Base-by-base conservation (phyloP, 1,140 invertebrate genomes). In the Formica selysi region DNA sequence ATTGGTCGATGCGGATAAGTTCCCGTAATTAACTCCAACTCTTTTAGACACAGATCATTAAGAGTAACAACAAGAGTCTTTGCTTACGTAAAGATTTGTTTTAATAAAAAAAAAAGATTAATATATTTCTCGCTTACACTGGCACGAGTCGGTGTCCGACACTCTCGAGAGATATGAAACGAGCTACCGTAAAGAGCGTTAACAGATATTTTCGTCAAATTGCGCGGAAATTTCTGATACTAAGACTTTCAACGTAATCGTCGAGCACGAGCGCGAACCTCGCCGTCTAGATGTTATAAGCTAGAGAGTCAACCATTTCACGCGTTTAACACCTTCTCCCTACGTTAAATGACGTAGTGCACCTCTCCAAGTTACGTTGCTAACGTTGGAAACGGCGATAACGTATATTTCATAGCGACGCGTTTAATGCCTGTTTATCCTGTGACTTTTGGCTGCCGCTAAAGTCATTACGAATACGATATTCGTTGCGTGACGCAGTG, bases 381-480 rank as follows among this genome's bases (percentile, higher is more conserved):
- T 48, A 51, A 67, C 76, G 54, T 29, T 44, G 68, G 13, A 61
- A 61, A 83, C n/a, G 26, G 54, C 19, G 68, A 62, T 54, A 73
- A 71, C 68, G 79, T 83, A 22, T 62, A 83, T 83, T 48, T 74
- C 54, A 19, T 51, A 44, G 79, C 79, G 54, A 74, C 68, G 54
- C 68, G 26, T 83, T 83, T 83, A 74, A 83, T 74, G 68, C 38
- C n/a, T 70, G 54, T 26, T 83, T 83, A 83, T 74, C 54, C 79
- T 22, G 11, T 44, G 68, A 83, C 79, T 83, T 83, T 83, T 73
- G 79, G 36, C 62, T 38, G 54, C 57, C 26, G 13, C 54, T 32
- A 13, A 74, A 73, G 36, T 74, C 61, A 74, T 59, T 83, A 62
- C 79, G 48, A 57, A 74, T 51, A 48, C 16, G 85, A 38, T 76